Conservation (phyloP, 2,888 invertebrate species). For the Apeira syringaria region DNA sequence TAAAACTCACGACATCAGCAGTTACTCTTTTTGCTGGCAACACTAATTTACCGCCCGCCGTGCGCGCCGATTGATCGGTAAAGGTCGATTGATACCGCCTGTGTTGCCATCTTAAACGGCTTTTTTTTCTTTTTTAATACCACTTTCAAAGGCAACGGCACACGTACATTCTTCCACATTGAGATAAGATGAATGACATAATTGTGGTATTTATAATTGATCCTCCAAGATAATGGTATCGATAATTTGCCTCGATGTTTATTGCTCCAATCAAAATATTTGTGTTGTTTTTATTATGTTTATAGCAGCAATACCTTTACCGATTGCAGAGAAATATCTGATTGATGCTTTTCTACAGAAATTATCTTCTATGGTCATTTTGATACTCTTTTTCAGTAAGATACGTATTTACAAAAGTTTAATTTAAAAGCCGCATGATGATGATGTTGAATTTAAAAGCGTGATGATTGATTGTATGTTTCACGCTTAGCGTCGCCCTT, state of each 20-base stretch:
- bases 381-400: too few species aligned
- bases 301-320: conserved; percentile 1
- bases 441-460: too few species aligned
- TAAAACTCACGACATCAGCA: conserved; percentile 24
- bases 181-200: conserved; percentile 29
- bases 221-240: conserved; percentile 21
- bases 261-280: conserved; percentile 29
- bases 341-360: too few species aligned
- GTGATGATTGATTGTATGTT: too few species aligned
- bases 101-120: conserved; percentile 20
- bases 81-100: conserved; percentile 25
- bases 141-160: conserved; percentile 6
- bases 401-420: too few species aligned
- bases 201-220: conserved; percentile 29
- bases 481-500: too few species aligned
- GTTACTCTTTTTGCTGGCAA: conserved; percentile 43
- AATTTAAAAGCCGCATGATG: too few species aligned
- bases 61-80: conserved; percentile 37
- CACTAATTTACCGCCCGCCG: conserved; percentile 49
- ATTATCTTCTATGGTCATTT: too few species aligned
- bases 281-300: conserved; percentile 22
- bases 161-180: conserved; percentile 11
- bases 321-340: conserved; percentile 8
- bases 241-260: conserved; percentile 26
- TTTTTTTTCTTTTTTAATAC: conserved; percentile 1